Evolutionary conservation across 2,888 invertebrate species (phyloP), one percentile per base, ranked within the genome.

Genomic region (Nesidiocoris tenuis): DNA sequence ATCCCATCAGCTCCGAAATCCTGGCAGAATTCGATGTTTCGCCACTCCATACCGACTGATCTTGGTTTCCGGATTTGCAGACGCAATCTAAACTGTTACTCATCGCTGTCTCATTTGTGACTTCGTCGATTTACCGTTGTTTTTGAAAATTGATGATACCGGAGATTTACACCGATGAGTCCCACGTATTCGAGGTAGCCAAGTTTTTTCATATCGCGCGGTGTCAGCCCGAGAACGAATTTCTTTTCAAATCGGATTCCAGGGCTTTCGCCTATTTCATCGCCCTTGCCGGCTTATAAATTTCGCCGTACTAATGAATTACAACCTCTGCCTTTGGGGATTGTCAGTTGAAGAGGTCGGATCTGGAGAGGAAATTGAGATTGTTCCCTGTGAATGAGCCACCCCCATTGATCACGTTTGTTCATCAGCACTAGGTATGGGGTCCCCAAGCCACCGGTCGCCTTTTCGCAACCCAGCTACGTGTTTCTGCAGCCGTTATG

Each of bases 351-450:
- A 39, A 39, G 39, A 39, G 39, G n/a, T 12, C 39, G 39, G 39
- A 39, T 39, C 39, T 12, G 39, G 5, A 25, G 63, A 17, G 65
- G 18, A 65, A 39, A 65, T 65, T 65, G 65, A 39, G 65, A 65
- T 39, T 65, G 65, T 65, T 19, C 65, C 9, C 65, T 39, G 18
- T 39, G 65, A 65, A 65, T 65, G 65, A 65, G 65, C 65, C 17
- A 18, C 19, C 67, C 67, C 67, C 67, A 67, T 67, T 67, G 55
- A 67, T 67, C 67, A 67, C 55, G 67, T 67, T 67, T 67, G 67
- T 67, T 67, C 67, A 67, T 67, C 67, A 67, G 39, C 39, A 39
- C 39, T 39, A 7, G 39, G 39, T 12, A 12, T 3, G 39, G 39
- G 39, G 39, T 39, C 39, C 39, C 39, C 39, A 39, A 39, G 39